Conservation (phyloP, 1,140 invertebrate genomes). For the Piezodorus guildinii region DNA sequence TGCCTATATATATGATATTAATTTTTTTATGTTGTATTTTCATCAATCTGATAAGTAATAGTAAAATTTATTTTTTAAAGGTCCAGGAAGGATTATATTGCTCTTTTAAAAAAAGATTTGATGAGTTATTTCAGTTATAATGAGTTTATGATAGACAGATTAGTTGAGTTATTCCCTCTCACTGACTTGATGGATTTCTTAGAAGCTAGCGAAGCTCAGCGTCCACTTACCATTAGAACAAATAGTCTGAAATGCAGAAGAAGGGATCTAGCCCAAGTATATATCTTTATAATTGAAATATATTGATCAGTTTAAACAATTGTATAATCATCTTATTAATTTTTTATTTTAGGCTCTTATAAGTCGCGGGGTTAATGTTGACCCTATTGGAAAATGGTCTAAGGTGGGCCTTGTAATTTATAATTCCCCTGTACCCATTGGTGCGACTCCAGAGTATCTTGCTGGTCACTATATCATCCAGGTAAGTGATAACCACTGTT, state of each 20-base stretch:
- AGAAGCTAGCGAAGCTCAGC: conserved; percentile 90
- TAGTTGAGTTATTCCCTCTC: conserved; percentile 87
- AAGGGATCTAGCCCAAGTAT: conserved; percentile 77
- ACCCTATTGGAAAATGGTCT: conserved; percentile 97
- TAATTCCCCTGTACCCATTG: conserved; percentile 90
- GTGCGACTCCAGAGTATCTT: conserved; percentile 97
- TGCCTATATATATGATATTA: background rate
- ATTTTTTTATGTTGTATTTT: background rate
- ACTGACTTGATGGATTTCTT: conserved; percentile 87
- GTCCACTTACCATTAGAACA: conserved; percentile 90
- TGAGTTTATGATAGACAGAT: conserved; percentile 84
- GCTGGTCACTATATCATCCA: conserved; percentile 98
- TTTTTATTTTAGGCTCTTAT: conserved; percentile 57
- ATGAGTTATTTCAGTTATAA: conserved; percentile 97
- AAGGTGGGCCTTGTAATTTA: conserved; percentile 96
- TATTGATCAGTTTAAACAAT: background rate
- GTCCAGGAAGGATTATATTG: conserved; percentile 69
- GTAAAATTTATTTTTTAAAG: conserved; percentile 35
- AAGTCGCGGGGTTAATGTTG: conserved; percentile 92
- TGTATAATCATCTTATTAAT: background rate
- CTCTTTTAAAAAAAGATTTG: conserved; percentile 69
- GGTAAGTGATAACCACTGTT: conserved; percentile 27
- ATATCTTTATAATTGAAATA: background rate
- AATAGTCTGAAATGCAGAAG: conserved; percentile 92
- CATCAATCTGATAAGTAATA: background rate